Conservation (phyloP, 2,888 invertebrate species). For the Mesoligia furuncula region DNA sequence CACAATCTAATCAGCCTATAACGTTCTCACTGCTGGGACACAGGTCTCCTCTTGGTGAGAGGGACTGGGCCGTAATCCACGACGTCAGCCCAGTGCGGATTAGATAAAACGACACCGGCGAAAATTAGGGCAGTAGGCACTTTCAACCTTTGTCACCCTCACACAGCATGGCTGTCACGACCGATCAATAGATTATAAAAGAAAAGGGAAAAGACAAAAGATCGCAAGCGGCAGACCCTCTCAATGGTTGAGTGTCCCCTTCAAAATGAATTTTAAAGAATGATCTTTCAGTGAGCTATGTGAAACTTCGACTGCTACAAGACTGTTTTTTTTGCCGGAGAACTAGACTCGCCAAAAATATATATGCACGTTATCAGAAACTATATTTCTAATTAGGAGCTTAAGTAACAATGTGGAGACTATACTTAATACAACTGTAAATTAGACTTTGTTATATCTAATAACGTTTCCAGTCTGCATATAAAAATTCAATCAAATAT, state of each 20-base stretch:
- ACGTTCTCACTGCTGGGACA: no score
- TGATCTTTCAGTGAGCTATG: conserved; percentile 7
- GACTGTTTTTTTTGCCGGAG: background rate
- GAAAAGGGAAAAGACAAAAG: conserved; percentile 46
- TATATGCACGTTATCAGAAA: background rate
- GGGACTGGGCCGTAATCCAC: background rate
- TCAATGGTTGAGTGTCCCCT: conserved; percentile 21
- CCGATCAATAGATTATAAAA: conserved; percentile 28
- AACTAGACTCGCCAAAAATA: background rate
- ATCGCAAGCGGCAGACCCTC: conserved; percentile 21
- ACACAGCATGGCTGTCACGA: background rate
- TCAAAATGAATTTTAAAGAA: conserved; percentile 20
- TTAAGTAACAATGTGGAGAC: no score
- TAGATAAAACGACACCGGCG: background rate
- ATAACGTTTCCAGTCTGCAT: no score
- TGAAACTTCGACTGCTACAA: background rate
- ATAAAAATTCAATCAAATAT: no score
- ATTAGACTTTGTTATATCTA: background rate
- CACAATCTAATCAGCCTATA: background rate
- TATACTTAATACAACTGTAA: background rate
- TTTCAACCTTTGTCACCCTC: background rate
- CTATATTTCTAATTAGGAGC: background rate
- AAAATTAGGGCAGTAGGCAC: background rate
- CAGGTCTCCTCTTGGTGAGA: background rate
- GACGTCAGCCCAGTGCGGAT: background rate